Evolutionary conservation across 1,140 invertebrate genomes (phyloP).

Genomic region (Eubasilissa regina): DNA sequence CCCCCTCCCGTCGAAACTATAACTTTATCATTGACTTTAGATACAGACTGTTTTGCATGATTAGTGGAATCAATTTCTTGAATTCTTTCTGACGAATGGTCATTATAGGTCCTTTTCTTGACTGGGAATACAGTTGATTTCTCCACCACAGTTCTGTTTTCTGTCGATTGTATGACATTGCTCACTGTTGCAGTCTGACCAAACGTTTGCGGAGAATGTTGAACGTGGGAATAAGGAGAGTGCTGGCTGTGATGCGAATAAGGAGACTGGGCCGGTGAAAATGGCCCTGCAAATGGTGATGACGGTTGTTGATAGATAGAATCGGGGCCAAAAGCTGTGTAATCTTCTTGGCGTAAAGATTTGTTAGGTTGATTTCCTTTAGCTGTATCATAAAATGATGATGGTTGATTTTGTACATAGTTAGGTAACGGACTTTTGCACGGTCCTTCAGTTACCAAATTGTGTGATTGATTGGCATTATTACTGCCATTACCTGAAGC

Average conservation of each 20-base stretch:
- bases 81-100: conserved; percentile 60
- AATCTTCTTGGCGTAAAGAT: conserved; percentile 64
- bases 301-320: conserved; percentile 67
- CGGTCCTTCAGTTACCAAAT: conserved; percentile 66
- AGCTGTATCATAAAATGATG: conserved; percentile 72
- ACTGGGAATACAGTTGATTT: conserved; percentile 67
- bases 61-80: background rate
- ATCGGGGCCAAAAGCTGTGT: conserved; percentile 64
- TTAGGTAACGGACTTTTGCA: conserved; percentile 69
- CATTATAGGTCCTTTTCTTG: conserved; percentile 76
- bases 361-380: conserved; percentile 68
- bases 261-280: conserved; percentile 66
- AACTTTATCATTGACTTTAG: background rate
- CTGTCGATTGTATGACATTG: conserved; percentile 56
- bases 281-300: conserved; percentile 66
- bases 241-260: conserved; percentile 62
- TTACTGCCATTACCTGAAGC: conserved; percentile 65
- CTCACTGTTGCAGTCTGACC: conserved; percentile 49
- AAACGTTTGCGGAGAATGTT: conserved; percentile 63
- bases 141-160: conserved; percentile 60
- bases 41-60: background rate
- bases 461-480: conserved; percentile 65
- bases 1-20: background rate
- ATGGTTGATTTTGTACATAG: conserved; percentile 66
- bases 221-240: conserved; percentile 65